Evolutionary conservation across 2,888 invertebrate genomes (phyloP).

Genomic region (Ceraclea dissimilis): DNA sequence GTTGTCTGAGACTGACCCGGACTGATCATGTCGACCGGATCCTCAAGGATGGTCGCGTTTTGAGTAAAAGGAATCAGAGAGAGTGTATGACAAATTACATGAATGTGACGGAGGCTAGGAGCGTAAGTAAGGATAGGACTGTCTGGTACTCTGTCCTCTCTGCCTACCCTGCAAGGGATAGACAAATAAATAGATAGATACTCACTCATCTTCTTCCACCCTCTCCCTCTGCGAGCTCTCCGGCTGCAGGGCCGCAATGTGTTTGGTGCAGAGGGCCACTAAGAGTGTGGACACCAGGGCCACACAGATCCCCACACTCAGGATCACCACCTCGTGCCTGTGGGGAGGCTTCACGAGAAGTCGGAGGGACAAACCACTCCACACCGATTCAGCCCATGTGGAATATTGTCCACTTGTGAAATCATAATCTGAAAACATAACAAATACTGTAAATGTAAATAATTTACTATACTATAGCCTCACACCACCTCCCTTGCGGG

Average conservation of each 20-base stretch:
- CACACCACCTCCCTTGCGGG: no score
- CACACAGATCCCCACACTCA: conserved; percentile 30
- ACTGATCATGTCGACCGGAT: no score
- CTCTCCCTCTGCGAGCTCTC: not conserved
- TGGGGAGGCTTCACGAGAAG: conserved; percentile 71
- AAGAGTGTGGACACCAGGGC: conserved; percentile 33
- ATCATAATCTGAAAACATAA: conserved; percentile 57
- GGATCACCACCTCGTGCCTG: conserved; percentile 36
- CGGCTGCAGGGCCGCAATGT: conserved; percentile 1
- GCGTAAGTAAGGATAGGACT: no score
- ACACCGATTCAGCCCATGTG: conserved; percentile 85
- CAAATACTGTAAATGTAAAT: conserved; percentile 8
- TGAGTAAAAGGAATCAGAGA: no score
- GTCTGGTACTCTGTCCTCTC: no score
- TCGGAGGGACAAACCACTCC: conserved; percentile 64
- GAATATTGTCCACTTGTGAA: conserved; percentile 71
- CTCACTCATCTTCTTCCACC: not conserved
- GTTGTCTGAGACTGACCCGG: no score
- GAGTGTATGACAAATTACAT: no score
- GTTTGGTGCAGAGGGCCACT: conserved; percentile 32
- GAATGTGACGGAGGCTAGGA: no score
- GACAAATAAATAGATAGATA: not conserved
- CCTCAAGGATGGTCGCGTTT: no score
- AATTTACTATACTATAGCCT: no score
- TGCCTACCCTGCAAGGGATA: no score